Evolutionary conservation across 37 sponge, comb jelly and placozoan genomes (phyloP), one percentile per base, ranked within the genome.

Genomic region (Hormiphora californensis): DNA sequence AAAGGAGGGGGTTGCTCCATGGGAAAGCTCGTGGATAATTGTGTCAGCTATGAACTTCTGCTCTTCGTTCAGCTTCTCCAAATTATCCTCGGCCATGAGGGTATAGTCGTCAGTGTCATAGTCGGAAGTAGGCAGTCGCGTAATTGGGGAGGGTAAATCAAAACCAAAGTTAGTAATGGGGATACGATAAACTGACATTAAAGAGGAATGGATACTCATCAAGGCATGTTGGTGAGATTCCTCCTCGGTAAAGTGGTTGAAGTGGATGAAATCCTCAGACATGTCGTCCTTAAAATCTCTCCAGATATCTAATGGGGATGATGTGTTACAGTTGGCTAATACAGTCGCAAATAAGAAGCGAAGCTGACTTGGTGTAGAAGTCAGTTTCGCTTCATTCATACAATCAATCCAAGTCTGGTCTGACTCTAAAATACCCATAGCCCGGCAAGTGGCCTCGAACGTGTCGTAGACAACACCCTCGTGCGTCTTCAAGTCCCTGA

Each of bases 1-100:
- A 17, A 25, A 25, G 4, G 38, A 65, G 31, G 68, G 68, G 12
- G 9, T 17, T 4, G 68, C 38, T 36, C 68, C 68, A 39, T 65
- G 68, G 5, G 7, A 7, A 23, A 59, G 25, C 7, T n/a, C 25
- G 68, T 65, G 12, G 38, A 65, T 65, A 25, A 65, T 65, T 7
- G 38, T 65, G 68, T 65, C 68, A 25, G 25, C 31, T 65, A 65
- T 65, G 36, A 65, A 65, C 7, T 36, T 65, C 68, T 65, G 68
- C 31, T 65, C 68, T 65, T 36, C 5, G 17, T 36, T 65, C 15
- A 65, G 38, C 35, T 36, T 21, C 15, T 30, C 7, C 11, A 36
- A 65, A 5, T n/a, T n/a, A n/a, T n/a, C n/a, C n/a, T n/a, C n/a
- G n/a, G n/a, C n/a, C n/a, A n/a, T n/a, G n/a, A n/a, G n/a, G n/a